phyloP scores from a whole-genome alignment of 2,113 vertebrate species.

The Dicrurus megarhynchus region DNA sequence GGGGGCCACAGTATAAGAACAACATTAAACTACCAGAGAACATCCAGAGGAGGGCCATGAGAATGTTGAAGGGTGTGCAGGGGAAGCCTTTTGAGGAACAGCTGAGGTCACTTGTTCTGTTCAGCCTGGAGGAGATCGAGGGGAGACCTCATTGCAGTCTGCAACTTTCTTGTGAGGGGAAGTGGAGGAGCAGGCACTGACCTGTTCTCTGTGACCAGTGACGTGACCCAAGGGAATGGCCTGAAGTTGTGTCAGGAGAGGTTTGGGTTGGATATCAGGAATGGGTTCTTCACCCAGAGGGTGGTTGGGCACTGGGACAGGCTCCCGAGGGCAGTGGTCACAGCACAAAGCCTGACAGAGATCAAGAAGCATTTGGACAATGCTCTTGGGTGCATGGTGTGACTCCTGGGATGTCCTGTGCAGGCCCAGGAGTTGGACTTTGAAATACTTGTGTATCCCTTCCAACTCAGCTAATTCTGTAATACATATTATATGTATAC shows the following conservation, averaged over 20 bases:
- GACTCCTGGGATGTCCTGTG: neutral
- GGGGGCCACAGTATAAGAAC: neutral
- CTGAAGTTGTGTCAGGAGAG: too few species aligned
- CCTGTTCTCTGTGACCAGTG: neutral
- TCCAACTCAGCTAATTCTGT: neutral
- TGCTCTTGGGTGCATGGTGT: neutral
- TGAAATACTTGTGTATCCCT: neutral
- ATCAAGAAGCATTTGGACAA: neutral
- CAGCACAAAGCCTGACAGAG: neutral
- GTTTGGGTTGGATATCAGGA: neutral
- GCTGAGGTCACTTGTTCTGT: neutral
- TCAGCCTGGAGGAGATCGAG: neutral
- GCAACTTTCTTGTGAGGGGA: neutral
- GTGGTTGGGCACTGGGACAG: neutral
- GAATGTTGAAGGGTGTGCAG: accelerated
- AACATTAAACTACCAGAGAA: neutral
- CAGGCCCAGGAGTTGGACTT: neutral
- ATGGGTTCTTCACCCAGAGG: neutral
- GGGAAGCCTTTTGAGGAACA: neutral
- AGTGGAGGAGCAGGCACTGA: neutral
- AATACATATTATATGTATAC: neutral
- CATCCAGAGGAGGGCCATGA: neutral
- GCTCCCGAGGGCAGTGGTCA: neutral
- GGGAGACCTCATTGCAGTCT: neutral
- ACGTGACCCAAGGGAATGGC: neutral